Percentiles rank a stretch among this genome's conserved stretches.
These are phyloP conservation scores for Drosophila anomalata DNA, from an alignment of 2,888 invertebrate species.

Conservation along the genomic window DNA sequence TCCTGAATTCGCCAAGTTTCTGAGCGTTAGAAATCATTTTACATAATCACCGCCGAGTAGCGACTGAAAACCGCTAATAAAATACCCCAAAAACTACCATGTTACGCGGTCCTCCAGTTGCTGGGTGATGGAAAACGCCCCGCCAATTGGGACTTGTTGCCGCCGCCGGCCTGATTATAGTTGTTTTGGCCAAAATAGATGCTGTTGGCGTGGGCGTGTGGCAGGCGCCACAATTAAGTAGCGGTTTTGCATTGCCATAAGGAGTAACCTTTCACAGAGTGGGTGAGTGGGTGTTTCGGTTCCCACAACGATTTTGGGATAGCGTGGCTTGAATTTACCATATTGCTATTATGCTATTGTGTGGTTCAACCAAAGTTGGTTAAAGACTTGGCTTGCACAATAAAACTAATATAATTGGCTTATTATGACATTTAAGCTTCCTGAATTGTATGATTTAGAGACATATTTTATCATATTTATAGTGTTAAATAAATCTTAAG, in stretches of 20 bases:
- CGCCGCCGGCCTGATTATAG: slow-evolving; percentile 51
- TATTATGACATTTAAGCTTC: not conserved
- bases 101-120: slow-evolving; percentile 52
- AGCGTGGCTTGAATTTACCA: slow-evolving; percentile 4
- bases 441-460: not conserved
- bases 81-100: slow-evolving; percentile 60
- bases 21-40: slow-evolving; percentile 33
- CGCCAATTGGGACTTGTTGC: slow-evolving; percentile 9
- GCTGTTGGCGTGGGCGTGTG: slow-evolving; percentile 50
- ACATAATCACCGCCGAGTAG: slow-evolving; percentile 32
- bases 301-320: not conserved
- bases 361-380: not conserved
- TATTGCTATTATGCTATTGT: slow-evolving; percentile 2
- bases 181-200: slow-evolving; percentile 16
- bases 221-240: slow-evolving; percentile 62
- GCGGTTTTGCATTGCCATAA: slow-evolving; percentile 25
- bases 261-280: slow-evolving; percentile 11
- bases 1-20: slow-evolving; percentile 11
- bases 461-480: not conserved
- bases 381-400: not conserved
- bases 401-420: slow-evolving; percentile 1
- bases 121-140: slow-evolving; percentile 34
- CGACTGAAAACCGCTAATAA: slow-evolving; percentile 15
- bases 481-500: not conserved
- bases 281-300: slow-evolving; percentile 4